phyloP scores from a whole-genome alignment of 2,113 vertebrate species.

The Nycticebus coucang region DNA sequence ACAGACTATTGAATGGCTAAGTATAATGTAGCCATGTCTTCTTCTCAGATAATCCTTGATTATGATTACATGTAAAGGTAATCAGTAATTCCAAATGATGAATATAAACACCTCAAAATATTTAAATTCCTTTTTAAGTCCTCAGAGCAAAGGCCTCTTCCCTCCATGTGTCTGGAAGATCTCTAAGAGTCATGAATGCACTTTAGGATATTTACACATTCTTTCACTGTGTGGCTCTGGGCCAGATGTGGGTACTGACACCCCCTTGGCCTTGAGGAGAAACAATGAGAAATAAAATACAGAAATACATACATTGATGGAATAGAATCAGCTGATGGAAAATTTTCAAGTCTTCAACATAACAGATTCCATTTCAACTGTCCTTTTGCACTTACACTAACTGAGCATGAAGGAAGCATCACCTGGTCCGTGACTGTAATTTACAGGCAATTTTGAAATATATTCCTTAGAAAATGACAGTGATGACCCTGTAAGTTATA shows the following conservation, averaged over 20 bases:
- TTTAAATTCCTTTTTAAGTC: conserved; percentile 15
- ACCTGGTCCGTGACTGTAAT: neutral
- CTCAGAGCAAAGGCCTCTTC: conserved; percentile 5
- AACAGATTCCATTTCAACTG: conserved; percentile 46
- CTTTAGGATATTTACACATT: neutral
- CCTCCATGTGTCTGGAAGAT: neutral
- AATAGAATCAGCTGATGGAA: conserved; percentile 18
- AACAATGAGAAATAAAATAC: conserved; percentile 6
- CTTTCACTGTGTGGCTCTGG: neutral
- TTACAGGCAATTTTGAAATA: conserved; percentile 45
- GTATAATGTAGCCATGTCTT: neutral
- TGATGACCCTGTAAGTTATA: conserved; percentile 27
- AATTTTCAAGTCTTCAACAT: neutral
- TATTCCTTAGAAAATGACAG: conserved; percentile 52
- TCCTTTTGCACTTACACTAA: conserved; percentile 24
- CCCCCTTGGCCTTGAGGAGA: neutral
- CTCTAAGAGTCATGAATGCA: neutral
- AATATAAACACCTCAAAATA: conserved; percentile 3
- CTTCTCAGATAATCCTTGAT: conserved; percentile 2
- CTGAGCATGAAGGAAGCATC: neutral
- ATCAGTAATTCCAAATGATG: neutral
- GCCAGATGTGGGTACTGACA: neutral
- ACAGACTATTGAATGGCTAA: neutral
- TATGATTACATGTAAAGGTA: conserved; percentile 29
- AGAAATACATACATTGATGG: neutral